Percentiles rank a stretch among this genome's conserved stretches.
Conservation (phyloP, 2,888 invertebrate species). For the Clepsis dumicolana region DNA sequence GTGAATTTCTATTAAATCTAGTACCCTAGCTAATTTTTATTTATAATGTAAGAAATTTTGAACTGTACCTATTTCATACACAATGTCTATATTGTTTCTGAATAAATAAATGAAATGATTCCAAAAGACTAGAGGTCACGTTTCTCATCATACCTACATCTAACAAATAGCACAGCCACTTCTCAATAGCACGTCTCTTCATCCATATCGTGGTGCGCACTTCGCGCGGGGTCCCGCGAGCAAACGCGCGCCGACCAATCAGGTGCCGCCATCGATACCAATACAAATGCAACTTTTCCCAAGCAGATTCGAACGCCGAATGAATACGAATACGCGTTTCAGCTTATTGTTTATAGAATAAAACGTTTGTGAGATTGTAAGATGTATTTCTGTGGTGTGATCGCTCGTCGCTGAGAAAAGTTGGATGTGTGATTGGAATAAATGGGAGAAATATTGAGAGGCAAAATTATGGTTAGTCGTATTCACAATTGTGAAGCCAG, state of each 20-base stretch:
- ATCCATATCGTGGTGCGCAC: background rate
- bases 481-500: too few species aligned
- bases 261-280: slow-evolving; percentile 13
- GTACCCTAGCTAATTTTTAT: too few species aligned
- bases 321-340: slow-evolving; percentile 13
- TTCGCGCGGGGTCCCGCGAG: slow-evolving; percentile 7
- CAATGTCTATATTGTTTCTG: too few species aligned
- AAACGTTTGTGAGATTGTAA: background rate
- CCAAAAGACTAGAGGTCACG: background rate
- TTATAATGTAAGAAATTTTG: too few species aligned
- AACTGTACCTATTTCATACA: too few species aligned
- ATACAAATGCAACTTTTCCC: slow-evolving; percentile 11
- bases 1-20: too few species aligned
- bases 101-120: too few species aligned
- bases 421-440: background rate
- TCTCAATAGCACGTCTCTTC: background rate
- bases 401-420: background rate
- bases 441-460: background rate
- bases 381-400: background rate
- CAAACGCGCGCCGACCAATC: slow-evolving; percentile 8
- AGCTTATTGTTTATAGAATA: slow-evolving; percentile 3
- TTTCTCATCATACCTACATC: background rate
- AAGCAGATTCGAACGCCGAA: slow-evolving; percentile 1
- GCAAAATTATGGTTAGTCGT: background rate
- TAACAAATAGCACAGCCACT: background rate